Evolutionary conservation across 2,888 invertebrate species (phyloP), one percentile per base, ranked within the genome.

Genomic region (Yponomeuta plumbellus): DNA sequence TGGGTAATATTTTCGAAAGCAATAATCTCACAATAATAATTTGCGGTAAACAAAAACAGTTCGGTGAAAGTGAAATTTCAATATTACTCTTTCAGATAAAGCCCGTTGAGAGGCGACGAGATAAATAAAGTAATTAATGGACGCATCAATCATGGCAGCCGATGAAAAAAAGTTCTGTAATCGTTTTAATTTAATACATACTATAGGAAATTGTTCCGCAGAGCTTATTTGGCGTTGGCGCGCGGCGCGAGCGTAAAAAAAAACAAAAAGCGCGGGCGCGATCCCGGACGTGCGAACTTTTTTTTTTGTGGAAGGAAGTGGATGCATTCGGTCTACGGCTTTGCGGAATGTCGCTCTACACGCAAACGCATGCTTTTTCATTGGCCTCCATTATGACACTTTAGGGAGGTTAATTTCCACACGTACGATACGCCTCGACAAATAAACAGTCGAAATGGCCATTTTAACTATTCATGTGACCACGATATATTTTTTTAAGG

Each of bases 31-130:
- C 74, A 76, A 59, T 21, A 52, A 34, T 26, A 62, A 66, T 65
- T 57, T 65, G 71, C 74, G 71, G 68, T 76, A 73, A 76, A 78
- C 77, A 77, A 78, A 63, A 63, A 63, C 20, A 40, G 63, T 44
- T 44, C 13, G 78, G 89, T 85, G 89, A 89, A 89, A 88, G 89
- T 85, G 76, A 80, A 81, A 82, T 84, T 85, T 85, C 81, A 83
- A 84, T 83, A 83, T 76, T 75, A 76, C 77, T 79, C 79, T 83
- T 84, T 81, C 82, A 83, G 80, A 77, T 77, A 81, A 84, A 75
- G 73, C 77, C n/a, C 52, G 72, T 77, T 75, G 77, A 80, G 80
- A 80, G 79, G 80, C 56, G 78, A 74, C 75, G 73, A 75, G 79
- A 77, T 77, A 80, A 79, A 80, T 76, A 70, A 75, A 77, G 78